These are phyloP conservation scores for Clitarchus hookeri DNA, from an alignment of 2,888 invertebrate genomes.

Conservation along the genomic window DNA sequence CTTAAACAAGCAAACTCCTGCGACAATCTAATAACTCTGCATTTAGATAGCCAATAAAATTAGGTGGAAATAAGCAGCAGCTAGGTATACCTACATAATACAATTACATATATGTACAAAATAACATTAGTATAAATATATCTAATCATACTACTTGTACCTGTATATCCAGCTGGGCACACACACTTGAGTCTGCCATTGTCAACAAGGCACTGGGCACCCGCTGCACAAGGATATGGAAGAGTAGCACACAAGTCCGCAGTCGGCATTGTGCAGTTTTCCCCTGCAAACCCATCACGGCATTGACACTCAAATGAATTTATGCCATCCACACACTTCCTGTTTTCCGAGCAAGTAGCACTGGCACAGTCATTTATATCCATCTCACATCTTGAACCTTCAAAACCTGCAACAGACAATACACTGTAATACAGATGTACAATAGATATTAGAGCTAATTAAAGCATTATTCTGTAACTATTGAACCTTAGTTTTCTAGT, in stretches of 20 bases:
- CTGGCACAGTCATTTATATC: constrained; percentile 70
- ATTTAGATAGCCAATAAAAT: constrained; percentile 24
- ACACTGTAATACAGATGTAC: too few relatives aligned
- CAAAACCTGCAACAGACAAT: constrained; percentile 57
- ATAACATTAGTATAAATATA: too few relatives aligned
- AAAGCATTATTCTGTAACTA: too few relatives aligned
- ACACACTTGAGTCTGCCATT: constrained; percentile 71
- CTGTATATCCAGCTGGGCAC: constrained; percentile 71
- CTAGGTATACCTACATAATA: background rate
- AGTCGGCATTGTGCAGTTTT: constrained; percentile 60
- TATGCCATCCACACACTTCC: constrained; percentile 61
- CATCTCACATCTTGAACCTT: constrained; percentile 67
- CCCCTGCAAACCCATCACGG: constrained; percentile 63
- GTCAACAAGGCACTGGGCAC: constrained; percentile 71
- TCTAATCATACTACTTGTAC: constrained; percentile 51
- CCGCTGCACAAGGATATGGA: constrained; percentile 67
- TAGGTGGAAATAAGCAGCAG: background rate
- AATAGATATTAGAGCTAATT: too few relatives aligned
- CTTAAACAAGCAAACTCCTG: too few relatives aligned
- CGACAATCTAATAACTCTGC: too few relatives aligned
- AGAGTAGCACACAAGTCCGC: constrained; percentile 61
- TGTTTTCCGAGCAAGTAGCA: constrained; percentile 57
- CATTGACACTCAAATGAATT: constrained; percentile 65
- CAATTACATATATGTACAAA: too few relatives aligned
- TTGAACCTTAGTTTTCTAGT: too few relatives aligned